Base-by-base conservation (phyloP, 2,888 invertebrate genomes). In the Lasioglossum vierecki region DNA sequence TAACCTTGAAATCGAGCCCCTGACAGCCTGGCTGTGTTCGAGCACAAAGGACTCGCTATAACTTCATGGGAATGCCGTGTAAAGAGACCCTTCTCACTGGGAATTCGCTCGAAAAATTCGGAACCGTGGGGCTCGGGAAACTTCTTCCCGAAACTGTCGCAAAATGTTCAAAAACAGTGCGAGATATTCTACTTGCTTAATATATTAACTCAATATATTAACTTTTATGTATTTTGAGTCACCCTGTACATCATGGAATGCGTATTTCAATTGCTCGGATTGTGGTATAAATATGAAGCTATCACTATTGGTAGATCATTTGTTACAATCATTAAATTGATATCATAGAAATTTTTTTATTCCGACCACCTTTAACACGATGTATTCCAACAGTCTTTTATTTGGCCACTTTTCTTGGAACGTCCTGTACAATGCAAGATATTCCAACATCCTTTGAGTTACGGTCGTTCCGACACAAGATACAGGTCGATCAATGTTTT, bases 1-100 rank as follows among this genome's bases (percentile, higher is more conserved):
- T 49, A 71, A 76, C 83, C 60, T 72, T 79, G 72, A 49, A 44
- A 72, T 35, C 53, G 74, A 35, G 73, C 30, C 35, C 68, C 68
- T 22, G 39, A 68, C 39, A 39, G 35, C 22, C 39, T 39, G 68
- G 22, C 39, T 9, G 68, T n/a, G 60, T 68, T 18, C 22, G 68
- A 22, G 22, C 68, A 68, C 39, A 68, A 39, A 41, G 41, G 18
- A n/a, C 18, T 26, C 41, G 41, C 78, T 78, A 57, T 11, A 76
- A 18, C 66, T 35, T 9, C 66, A 66, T 66, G 66, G 66, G 66
- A 35, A 66, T 18, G 30, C 8, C 35, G 35, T 26, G 35, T 35
- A 66, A 66, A 35, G 15, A 18, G 35, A 18, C 18, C 18, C 18
- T 66, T 22, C 35, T 66, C 35, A 6, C 30, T 18, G 63, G 30